Percentiles rank a stretch among this genome's conserved stretches.
phyloP scores from a whole-genome alignment of 2,113 vertebrate genomes.

The Otus sunia region DNA sequence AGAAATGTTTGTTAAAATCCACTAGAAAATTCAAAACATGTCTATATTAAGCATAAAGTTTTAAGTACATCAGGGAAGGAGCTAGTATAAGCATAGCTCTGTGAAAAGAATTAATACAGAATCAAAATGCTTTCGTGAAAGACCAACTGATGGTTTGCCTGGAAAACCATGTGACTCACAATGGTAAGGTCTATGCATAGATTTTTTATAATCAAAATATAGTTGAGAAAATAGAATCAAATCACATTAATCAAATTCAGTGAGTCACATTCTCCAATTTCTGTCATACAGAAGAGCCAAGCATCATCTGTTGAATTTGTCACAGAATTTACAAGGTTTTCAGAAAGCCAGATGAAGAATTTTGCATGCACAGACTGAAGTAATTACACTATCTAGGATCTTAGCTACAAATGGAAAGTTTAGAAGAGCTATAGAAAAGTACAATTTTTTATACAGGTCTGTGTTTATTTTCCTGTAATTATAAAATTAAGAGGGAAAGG shows the following conservation, averaged over 20 bases:
- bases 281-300: not conserved
- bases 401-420: not conserved
- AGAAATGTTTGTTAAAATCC: not conserved
- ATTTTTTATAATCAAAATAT: not conserved
- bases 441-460: not conserved
- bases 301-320: not conserved
- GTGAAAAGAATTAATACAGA: not conserved
- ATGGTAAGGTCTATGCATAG: not conserved
- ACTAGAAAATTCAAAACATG: not conserved
- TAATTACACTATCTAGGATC: not conserved
- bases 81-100: not conserved
- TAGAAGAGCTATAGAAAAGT: not conserved
- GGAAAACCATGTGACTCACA: not conserved
- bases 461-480: conserved; percentile 2
- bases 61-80: not conserved
- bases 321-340: not conserved
- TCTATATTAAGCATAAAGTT: not conserved
- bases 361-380: not conserved
- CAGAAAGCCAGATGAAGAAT: not conserved
- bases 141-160: not conserved
- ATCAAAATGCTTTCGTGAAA: not conserved
- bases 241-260: not conserved
- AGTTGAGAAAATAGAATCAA: not conserved
- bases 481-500: not conserved
- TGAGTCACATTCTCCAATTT: not conserved